Conservation (phyloP, 2,888 invertebrate genomes). For the Pseudoips prasinana region DNA sequence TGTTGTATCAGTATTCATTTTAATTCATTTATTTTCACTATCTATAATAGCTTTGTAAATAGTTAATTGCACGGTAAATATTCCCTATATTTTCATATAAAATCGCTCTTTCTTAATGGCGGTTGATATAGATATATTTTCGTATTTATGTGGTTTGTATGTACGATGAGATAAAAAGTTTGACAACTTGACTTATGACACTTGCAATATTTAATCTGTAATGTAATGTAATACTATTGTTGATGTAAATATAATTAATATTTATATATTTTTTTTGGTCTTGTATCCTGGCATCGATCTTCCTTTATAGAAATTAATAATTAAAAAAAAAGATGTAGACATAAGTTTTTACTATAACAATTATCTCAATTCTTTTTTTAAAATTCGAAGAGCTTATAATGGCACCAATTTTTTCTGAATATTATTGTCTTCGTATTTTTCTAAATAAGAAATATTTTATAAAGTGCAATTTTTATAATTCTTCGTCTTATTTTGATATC, state of each 20-base stretch:
- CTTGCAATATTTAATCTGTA: conserved; percentile 69
- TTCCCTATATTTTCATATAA: conserved; percentile 70
- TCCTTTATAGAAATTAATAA: conserved; percentile 38
- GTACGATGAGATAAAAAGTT: conserved; percentile 32
- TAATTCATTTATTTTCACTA: conserved; percentile 40
- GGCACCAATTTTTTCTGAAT: conserved; percentile 40
- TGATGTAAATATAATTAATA: conserved; percentile 57
- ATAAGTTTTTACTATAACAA: conserved; percentile 34
- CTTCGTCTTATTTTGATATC: conserved; percentile 23
- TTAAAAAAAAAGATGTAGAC: conserved; percentile 25
- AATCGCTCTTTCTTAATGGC: conserved; percentile 54
- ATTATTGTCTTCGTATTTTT: conserved; percentile 35
- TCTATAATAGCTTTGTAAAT: conserved; percentile 54
- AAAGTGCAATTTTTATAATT: conserved; percentile 30
- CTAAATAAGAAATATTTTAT: conserved; percentile 31
- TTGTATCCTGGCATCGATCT: conserved; percentile 34
- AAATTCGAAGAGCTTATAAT: conserved; percentile 49
- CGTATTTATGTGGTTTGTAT: conserved; percentile 41
- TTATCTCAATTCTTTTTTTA: conserved; percentile 36
- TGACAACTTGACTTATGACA: conserved; percentile 65
- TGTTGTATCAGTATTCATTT: conserved; percentile 64
- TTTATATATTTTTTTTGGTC: conserved; percentile 37
- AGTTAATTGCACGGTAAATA: conserved; percentile 55
- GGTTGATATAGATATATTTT: conserved; percentile 69
- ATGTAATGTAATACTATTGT: conserved; percentile 46